These are phyloP conservation scores for Dryas iulia DNA, from an alignment of 1,140 invertebrate species.

Conservation along the genomic window DNA sequence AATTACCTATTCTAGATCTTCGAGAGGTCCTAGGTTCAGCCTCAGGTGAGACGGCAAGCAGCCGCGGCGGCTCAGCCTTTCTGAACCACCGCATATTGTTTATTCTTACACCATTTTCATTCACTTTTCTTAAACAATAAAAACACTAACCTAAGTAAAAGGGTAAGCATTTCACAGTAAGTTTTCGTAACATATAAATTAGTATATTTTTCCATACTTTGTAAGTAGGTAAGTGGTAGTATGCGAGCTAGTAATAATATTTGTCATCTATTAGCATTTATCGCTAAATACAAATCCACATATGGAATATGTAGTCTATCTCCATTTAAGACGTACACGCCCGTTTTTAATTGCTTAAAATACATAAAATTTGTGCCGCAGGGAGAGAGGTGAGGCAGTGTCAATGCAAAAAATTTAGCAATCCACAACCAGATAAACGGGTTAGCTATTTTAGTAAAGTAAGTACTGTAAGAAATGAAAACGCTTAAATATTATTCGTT, in stretches of 20 bases:
- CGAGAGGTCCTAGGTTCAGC: slow-evolving; percentile 54
- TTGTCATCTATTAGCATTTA: slow-evolving; percentile 14
- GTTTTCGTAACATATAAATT: neutral
- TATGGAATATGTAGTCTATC: slow-evolving; percentile 21
- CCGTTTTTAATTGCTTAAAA: slow-evolving; percentile 21
- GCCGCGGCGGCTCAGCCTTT: slow-evolving; percentile 84
- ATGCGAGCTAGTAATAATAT: slow-evolving; percentile 9
- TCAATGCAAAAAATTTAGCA: slow-evolving; percentile 22
- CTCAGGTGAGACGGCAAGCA: slow-evolving; percentile 84
- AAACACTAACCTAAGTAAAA: neutral
- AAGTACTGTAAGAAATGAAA: slow-evolving; percentile 8
- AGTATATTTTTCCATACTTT: neutral
- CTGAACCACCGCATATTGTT: slow-evolving; percentile 86
- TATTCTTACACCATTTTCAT: slow-evolving; percentile 41
- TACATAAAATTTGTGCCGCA: slow-evolving; percentile 9
- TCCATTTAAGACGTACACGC: slow-evolving; percentile 15
- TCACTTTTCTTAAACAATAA: slow-evolving; percentile 37
- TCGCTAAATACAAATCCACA: slow-evolving; percentile 15
- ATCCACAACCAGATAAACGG: slow-evolving; percentile 16
- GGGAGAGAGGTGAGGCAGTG: slow-evolving; percentile 10
- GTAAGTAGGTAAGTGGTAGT: slow-evolving; percentile 11
- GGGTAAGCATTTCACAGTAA: neutral
- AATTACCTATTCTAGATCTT: slow-evolving; percentile 77
- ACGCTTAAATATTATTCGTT: neutral
- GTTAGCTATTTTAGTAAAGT: slow-evolving; percentile 15